Base-by-base conservation (phyloP, 2,888 invertebrate species). In the Papilio demoleus region DNA sequence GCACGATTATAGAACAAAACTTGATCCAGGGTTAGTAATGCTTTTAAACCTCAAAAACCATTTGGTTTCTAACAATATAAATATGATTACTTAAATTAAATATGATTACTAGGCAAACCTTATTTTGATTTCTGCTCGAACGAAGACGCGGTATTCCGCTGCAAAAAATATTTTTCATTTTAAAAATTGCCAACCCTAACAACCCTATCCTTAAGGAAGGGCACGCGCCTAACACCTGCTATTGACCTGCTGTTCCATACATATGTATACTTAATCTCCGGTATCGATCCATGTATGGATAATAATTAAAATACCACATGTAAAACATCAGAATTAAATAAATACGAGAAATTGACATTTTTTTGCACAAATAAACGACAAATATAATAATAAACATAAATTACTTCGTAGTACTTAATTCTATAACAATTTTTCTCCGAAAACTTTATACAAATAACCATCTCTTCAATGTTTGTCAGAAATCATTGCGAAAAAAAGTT, bases 151-250 rank as follows among this genome's bases (percentile, higher is more conserved):
- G n/a, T n/a, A n/a, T n/a, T n/a, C n/a, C n/a, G n/a, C n/a, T n/a
- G 3, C 1, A 38, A 38, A 38, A 38, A 38, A 38, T 38, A 14
- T n/a, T 40, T 2, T 24, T 47, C 0, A 27, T n/a, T n/a, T n/a
- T 27, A 53, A n/a, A 53, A 56, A 9, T 56, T 56, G 66, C 0
- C 67, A 67, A n/a, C 67, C 67, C 67, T 61, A 22, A 27, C 14
- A 22, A 47, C 22, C 47, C 22, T 12, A 45, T 22, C 22, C 6
- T 45, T 27, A 14, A 19, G n/a, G n/a, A 59, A 22, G 34, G 19
- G 47, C 67, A 67, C 67, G 67, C 67, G 61, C 38, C 40, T 12
- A 17, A 22, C 67, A 67, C 67, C 67, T 67, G 67, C 67, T 38
- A 38, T 11, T 11, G 14, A 38, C 50, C 67, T 61, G 38, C 27